These are phyloP conservation scores for Pseudachorutes palmiensis DNA, from an alignment of 1,140 invertebrate genomes.

Conservation along the genomic window DNA sequence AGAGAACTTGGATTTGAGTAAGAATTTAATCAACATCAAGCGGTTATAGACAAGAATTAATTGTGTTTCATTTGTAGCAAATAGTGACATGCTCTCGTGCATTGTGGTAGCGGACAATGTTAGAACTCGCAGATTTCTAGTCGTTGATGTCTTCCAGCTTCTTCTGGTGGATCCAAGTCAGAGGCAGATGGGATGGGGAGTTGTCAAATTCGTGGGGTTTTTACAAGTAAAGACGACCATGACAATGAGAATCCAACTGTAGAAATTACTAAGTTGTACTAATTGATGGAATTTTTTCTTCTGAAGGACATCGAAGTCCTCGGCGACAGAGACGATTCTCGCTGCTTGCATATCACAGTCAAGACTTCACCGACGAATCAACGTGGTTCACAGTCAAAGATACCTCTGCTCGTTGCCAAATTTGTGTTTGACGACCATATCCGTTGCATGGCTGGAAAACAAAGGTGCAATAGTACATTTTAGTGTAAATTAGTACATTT, in stretches of 20 bases:
- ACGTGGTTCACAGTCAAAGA: constrained; percentile 51
- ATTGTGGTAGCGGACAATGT: constrained; percentile 82
- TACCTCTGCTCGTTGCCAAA: constrained; percentile 76
- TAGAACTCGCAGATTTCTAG: constrained; percentile 83
- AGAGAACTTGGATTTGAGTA: constrained; percentile 88
- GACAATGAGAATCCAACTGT: not conserved
- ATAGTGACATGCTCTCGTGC: constrained; percentile 93
- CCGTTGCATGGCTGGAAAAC: constrained; percentile 90
- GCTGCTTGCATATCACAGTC: constrained; percentile 90
- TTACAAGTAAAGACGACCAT: constrained; percentile 56
- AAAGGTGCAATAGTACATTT: constrained; percentile 53
- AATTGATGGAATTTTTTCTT: constrained; percentile 5
- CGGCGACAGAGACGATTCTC: constrained; percentile 90
- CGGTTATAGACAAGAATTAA: too few species aligned
- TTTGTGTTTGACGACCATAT: constrained; percentile 99
- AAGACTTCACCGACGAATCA: constrained; percentile 66
- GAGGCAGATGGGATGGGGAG: constrained; percentile 86
- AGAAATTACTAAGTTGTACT: constrained; percentile 1
- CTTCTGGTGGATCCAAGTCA: constrained; percentile 94
- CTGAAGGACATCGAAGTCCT: constrained; percentile 59
- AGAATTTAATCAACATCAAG: too few species aligned
- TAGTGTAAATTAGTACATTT: constrained; percentile 17
- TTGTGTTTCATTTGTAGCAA: constrained; percentile 63
- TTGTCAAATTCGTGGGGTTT: constrained; percentile 87
- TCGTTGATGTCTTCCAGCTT: constrained; percentile 87